phyloP scores from a whole-genome alignment of 2,888 invertebrate species.

The Encarsia formosa region DNA sequence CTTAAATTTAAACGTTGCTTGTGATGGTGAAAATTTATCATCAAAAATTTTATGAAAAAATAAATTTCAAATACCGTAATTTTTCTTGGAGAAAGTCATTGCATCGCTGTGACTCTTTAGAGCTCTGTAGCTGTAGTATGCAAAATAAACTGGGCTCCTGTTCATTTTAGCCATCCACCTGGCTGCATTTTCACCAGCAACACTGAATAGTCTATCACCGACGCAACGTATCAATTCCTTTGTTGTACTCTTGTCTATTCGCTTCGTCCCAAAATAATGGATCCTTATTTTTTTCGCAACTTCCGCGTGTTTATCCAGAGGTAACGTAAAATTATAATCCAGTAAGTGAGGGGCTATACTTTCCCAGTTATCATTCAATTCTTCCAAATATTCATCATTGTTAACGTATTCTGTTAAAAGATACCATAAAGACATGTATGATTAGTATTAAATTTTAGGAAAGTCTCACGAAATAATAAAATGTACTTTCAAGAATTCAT shows the following conservation, averaged over 20 bases:
- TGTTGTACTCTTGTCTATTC: constrained; percentile 49
- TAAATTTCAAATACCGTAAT: neutral
- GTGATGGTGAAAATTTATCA: neutral
- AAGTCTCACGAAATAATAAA: neutral
- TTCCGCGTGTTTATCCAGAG: constrained; percentile 48
- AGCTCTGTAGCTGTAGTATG: constrained; percentile 61
- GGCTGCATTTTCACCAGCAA: constrained; percentile 58
- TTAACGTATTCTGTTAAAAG: constrained; percentile 46
- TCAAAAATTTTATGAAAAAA: neutral
- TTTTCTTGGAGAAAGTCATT: neutral
- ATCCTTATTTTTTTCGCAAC: constrained; percentile 56
- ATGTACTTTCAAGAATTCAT: neutral
- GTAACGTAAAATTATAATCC: constrained; percentile 60
- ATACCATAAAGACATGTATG: no score
- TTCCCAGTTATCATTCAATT: constrained; percentile 59
- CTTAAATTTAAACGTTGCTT: neutral
- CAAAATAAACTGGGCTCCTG: constrained; percentile 61
- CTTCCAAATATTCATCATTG: constrained; percentile 51
- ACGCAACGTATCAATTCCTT: constrained; percentile 53
- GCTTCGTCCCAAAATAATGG: constrained; percentile 55
- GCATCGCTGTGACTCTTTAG: neutral
- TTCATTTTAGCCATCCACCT: constrained; percentile 57
- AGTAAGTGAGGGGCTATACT: constrained; percentile 60
- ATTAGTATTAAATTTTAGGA: no score
- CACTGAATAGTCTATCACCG: constrained; percentile 62